Evolutionary conservation across 2,797 vertebrate genomes (phyloP).

Genomic region (Antrozous pallidus): DNA sequence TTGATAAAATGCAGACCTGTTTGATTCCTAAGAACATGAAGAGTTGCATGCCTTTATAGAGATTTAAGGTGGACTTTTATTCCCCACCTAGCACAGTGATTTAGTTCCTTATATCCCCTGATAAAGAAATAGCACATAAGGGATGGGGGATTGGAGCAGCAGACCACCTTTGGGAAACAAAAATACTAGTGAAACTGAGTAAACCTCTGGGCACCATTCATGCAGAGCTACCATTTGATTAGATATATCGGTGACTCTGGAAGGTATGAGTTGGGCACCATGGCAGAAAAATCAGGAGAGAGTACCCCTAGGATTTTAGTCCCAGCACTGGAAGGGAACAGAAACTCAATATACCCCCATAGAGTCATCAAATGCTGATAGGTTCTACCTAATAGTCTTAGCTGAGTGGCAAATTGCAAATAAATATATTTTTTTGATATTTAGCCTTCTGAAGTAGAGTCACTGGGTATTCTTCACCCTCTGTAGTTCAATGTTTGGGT

Average conservation of each 20-base stretch:
- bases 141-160: neutral
- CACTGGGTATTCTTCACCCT: neutral
- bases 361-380: neutral
- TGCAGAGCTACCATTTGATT: no score
- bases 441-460: neutral
- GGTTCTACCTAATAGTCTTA: neutral
- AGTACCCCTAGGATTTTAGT: neutral
- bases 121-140: neutral
- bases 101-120: neutral
- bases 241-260: neutral
- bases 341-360: neutral
- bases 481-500: neutral
- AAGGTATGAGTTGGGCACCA: neutral
- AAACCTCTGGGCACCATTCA: neutral
- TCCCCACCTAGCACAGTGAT: neutral
- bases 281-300: neutral
- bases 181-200: neutral
- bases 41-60: neutral
- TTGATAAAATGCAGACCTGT: neutral
- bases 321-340: neutral
- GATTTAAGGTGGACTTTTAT: neutral
- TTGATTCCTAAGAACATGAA: neutral
- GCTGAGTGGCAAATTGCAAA: neutral
- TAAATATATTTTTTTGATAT: neutral
- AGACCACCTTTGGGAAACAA: neutral